phyloP scores from a whole-genome alignment of 2,888 invertebrate genomes.

The Tachina fera region DNA sequence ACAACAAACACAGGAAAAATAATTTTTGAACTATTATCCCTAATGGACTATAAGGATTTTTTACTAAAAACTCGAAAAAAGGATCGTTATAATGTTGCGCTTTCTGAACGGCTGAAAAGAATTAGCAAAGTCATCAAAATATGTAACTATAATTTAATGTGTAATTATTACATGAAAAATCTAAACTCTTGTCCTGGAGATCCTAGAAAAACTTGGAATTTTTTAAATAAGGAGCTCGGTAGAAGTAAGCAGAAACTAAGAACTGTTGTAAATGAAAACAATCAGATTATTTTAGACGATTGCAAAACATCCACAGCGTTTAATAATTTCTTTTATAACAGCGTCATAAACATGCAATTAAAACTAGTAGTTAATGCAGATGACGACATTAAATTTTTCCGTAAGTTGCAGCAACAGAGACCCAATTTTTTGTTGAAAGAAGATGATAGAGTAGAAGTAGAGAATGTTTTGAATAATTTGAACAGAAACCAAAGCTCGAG shows the following conservation, averaged over 20 bases:
- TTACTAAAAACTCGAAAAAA: conserved; percentile 16
- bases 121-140: conserved; percentile 22
- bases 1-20: no score
- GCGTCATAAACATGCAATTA: background rate
- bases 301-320: background rate
- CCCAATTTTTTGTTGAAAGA: no score
- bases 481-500: no score
- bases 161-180: conserved; percentile 21
- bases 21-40: no score
- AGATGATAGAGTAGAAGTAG: no score
- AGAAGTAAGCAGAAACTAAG: background rate
- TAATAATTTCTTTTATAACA: no score
- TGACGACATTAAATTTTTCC: conserved; percentile 10
- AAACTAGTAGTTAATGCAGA: background rate
- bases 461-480: no score
- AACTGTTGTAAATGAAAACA: background rate
- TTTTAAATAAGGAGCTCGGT: background rate
- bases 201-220: background rate
- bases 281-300: background rate
- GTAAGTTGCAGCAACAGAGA: background rate
- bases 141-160: conserved; percentile 1
- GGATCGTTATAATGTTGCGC: background rate
- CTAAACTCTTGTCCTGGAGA: background rate
- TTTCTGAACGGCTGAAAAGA: background rate
- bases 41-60: background rate